Evolutionary conservation across 2,888 invertebrate species (phyloP).

Genomic region (Trissolcus japonicus): DNA sequence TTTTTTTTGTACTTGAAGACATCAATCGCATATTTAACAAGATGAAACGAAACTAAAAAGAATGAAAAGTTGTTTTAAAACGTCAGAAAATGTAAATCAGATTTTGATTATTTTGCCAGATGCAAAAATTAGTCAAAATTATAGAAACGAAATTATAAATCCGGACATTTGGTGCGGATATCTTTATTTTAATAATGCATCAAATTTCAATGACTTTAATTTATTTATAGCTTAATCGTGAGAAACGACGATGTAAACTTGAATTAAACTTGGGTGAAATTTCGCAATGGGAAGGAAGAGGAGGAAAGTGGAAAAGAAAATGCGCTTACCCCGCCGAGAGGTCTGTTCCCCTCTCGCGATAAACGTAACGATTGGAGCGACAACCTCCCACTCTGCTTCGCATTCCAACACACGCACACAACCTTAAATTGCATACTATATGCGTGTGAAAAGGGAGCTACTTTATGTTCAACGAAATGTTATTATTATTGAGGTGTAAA

Average conservation of each 20-base stretch:
- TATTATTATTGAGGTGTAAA: constrained; percentile 33
- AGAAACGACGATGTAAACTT: not conserved
- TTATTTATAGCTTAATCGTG: not conserved
- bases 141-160: too few relatives aligned
- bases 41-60: too few relatives aligned
- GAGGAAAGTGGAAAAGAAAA: constrained; percentile 42
- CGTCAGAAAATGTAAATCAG: too few relatives aligned
- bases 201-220: not conserved
- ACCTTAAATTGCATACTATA: constrained; percentile 30
- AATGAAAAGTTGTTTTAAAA: too few relatives aligned
- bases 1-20: too few relatives aligned
- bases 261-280: constrained; percentile 20
- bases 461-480: constrained; percentile 37
- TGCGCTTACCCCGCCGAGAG: constrained; percentile 30
- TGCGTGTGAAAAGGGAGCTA: constrained; percentile 38
- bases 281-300: constrained; percentile 27
- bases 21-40: too few relatives aligned
- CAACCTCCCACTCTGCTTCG: constrained; percentile 43
- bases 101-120: too few relatives aligned
- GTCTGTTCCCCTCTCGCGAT: constrained; percentile 31
- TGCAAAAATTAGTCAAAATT: too few relatives aligned
- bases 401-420: constrained; percentile 42
- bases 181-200: not conserved
- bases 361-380: constrained; percentile 51
- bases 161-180: not conserved